phyloP scores from a whole-genome alignment of 1,140 invertebrate species.

The Drosophila subpulchrella region DNA sequence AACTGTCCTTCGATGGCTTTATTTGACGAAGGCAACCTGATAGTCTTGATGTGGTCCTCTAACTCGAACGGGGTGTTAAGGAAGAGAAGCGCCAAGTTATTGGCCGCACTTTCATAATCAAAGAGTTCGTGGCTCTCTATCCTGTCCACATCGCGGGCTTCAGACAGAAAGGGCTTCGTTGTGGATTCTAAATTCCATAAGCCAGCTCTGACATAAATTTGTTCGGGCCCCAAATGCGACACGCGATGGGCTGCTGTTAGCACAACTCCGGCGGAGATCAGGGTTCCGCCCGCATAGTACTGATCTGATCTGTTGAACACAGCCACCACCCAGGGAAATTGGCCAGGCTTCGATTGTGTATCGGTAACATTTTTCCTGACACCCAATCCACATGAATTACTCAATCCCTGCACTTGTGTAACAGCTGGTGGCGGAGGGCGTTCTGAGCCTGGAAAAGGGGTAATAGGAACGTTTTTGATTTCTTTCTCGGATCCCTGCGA shows the following conservation, averaged over 20 bases:
- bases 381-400: not conserved
- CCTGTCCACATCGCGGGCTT: not conserved
- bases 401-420: not conserved
- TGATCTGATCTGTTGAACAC: not conserved
- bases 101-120: not conserved
- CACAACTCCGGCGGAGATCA: conserved; percentile 1
- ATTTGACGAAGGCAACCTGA: not conserved
- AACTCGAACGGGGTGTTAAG: not conserved
- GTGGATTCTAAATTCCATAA: not conserved
- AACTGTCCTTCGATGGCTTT: not conserved
- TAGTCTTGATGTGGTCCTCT: conserved; percentile 5
- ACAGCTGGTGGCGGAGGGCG: no score
- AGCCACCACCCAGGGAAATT: conserved; percentile 10
- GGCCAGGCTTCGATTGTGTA: not conserved
- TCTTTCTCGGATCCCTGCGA: not conserved
- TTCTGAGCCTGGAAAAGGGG: no score
- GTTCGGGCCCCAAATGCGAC: not conserved
- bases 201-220: conserved; percentile 16
- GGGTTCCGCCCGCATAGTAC: not conserved
- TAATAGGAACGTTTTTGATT: no score
- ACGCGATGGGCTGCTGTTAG: conserved; percentile 1
- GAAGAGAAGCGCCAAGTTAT: conserved; percentile 13
- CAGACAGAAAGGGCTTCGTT: not conserved
- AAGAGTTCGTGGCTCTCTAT: not conserved
- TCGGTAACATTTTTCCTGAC: not conserved